phyloP scores from a whole-genome alignment of 2,113 vertebrate genomes.

The Sigmodon hispidus region DNA sequence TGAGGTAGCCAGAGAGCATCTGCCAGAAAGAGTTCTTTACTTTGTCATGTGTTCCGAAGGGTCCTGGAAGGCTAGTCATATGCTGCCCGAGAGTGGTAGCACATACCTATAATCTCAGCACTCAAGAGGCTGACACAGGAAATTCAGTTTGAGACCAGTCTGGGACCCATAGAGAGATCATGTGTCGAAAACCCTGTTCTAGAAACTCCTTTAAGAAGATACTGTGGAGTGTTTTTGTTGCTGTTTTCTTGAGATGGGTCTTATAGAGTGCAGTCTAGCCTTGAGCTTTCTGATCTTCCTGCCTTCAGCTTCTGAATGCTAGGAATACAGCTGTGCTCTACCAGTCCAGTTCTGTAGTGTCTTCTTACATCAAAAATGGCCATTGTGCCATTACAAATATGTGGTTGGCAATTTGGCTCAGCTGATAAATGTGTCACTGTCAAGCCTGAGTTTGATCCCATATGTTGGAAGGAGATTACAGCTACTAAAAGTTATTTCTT shows the following conservation, averaged over 20 bases:
- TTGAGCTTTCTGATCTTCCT: neutral
- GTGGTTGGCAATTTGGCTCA: neutral
- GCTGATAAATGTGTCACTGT: neutral
- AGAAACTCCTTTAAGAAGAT: neutral
- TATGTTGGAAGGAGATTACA: neutral
- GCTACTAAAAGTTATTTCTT: neutral
- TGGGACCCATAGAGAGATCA: neutral
- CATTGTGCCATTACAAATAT: neutral
- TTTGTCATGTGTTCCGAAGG: neutral
- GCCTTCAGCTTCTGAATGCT: neutral
- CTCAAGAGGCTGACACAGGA: neutral
- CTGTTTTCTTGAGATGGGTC: neutral
- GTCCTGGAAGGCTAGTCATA: neutral
- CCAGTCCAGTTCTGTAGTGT: neutral
- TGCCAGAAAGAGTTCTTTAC: neutral
- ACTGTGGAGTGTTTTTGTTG: neutral
- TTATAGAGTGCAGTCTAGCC: neutral
- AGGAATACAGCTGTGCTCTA: neutral
- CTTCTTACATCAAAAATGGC: neutral
- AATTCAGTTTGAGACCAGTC: too few species aligned
- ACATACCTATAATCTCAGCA: neutral
- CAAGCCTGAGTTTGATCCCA: neutral
- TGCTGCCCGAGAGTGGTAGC: neutral
- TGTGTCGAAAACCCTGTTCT: neutral
- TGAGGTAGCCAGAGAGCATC: neutral